phyloP scores from a whole-genome alignment of 2,888 invertebrate genomes.

The Spilarctia lutea region DNA sequence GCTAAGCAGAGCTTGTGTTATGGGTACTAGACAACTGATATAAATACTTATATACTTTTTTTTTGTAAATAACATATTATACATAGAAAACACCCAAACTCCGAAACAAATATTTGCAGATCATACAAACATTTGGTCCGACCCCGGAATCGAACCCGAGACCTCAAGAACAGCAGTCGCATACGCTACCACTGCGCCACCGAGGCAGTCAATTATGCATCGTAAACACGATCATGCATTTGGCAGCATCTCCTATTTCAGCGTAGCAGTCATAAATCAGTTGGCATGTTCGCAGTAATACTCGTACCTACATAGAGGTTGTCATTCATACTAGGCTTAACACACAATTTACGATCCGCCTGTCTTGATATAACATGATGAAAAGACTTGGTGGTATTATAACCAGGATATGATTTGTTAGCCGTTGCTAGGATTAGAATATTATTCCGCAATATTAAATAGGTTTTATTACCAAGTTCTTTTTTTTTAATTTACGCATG shows the following conservation, averaged over 20 bases:
- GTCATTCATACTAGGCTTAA: background rate
- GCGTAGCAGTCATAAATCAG: background rate
- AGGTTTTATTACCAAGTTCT: background rate
- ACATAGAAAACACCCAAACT: too few relatives aligned
- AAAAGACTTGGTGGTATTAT: background rate
- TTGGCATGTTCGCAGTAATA: background rate
- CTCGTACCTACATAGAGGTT: background rate
- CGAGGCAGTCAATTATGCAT: background rate
- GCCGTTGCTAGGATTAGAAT: background rate
- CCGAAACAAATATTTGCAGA: too few relatives aligned
- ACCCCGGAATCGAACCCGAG: too few relatives aligned
- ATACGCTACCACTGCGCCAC: too few relatives aligned
- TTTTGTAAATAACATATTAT: too few relatives aligned
- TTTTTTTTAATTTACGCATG: background rate
- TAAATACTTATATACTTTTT: too few relatives aligned
- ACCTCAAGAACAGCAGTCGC: too few relatives aligned
- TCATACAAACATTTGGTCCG: too few relatives aligned
- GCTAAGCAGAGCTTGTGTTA: too few relatives aligned
- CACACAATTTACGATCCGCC: background rate
- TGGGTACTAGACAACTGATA: too few relatives aligned
- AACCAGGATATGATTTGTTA: background rate
- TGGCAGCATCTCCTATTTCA: background rate
- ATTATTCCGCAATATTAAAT: background rate
- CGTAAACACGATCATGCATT: background rate
- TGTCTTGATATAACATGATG: background rate